Conservation (phyloP, 2,888 invertebrate species). For the Agrotis clavis region DNA sequence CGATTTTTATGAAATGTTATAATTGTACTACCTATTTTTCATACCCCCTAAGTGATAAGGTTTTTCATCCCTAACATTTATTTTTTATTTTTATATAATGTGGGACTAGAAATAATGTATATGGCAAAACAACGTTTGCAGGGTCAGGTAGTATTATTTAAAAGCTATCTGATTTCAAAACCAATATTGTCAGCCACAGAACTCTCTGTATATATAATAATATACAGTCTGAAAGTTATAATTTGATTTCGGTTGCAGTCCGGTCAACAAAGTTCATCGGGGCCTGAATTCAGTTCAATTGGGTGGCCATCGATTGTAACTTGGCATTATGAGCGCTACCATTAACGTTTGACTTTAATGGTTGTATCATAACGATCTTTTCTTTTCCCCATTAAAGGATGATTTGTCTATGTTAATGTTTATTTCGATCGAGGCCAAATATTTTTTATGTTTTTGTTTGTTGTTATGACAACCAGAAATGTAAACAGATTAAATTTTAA, state of each 20-base stretch:
- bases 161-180: neutral
- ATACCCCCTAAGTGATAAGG: too few species aligned
- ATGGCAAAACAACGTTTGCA: too few species aligned
- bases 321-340: constrained; percentile 47
- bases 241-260: constrained; percentile 38
- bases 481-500: constrained; percentile 21
- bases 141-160: neutral
- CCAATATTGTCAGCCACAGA: neutral
- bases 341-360: constrained; percentile 52
- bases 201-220: neutral
- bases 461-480: constrained; percentile 29
- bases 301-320: constrained; percentile 43
- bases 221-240: constrained; percentile 1
- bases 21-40: too few species aligned
- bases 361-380: constrained; percentile 48
- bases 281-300: constrained; percentile 38
- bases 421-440: constrained; percentile 20
- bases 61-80: too few species aligned
- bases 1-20: too few species aligned
- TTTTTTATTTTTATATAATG: too few species aligned
- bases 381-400: constrained; percentile 37
- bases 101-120: too few species aligned
- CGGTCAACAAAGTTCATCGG: constrained; percentile 21
- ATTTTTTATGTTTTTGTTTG: constrained; percentile 28
- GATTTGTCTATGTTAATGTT: constrained; percentile 26